Conservation (phyloP, 2,797 vertebrate genomes). For the Muscicapa striata region DNA sequence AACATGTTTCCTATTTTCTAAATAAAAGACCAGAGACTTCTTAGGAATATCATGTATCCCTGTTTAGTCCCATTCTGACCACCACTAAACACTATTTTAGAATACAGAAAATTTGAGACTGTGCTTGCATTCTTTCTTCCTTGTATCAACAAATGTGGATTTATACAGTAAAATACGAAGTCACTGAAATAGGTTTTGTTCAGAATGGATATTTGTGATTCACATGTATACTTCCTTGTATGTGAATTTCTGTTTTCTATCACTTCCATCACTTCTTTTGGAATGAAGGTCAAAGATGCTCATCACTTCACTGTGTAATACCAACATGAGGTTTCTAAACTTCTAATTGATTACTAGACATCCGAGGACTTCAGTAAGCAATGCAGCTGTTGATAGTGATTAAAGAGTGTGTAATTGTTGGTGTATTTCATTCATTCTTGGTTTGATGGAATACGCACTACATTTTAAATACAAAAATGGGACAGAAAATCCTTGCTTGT, state of each 20-base stretch:
- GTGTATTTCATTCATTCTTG: conserved; percentile 31
- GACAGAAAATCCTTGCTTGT: background rate
- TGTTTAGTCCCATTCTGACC: background rate
- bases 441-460: background rate
- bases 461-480: conserved; percentile 11
- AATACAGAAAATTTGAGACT: background rate
- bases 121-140: background rate
- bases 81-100: background rate
- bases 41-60: background rate
- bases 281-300: background rate
- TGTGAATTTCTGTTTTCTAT: background rate
- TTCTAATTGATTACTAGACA: background rate
- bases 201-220: background rate
- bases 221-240: background rate
- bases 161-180: background rate
- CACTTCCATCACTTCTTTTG: background rate
- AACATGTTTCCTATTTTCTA: background rate
- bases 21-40: background rate
- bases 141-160: background rate
- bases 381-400: background rate
- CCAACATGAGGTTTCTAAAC: background rate
- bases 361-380: background rate
- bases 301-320: background rate
- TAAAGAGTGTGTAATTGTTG: background rate
- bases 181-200: background rate